phyloP scores from a whole-genome alignment of 1,140 invertebrate genomes.

The Sycophaga agraensis region DNA sequence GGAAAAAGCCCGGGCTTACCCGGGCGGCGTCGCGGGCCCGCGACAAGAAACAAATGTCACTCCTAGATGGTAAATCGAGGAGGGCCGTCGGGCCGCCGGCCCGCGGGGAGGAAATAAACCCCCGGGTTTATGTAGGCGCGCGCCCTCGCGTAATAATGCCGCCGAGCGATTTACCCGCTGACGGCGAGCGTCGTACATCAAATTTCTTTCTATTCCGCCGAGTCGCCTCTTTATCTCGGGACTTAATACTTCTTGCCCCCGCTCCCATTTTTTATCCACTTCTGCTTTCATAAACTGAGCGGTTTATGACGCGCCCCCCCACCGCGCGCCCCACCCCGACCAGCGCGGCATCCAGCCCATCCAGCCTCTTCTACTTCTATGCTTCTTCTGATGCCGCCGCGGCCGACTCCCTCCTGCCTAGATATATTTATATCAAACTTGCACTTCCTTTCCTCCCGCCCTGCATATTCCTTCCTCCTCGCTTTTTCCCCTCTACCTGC shows the following conservation, averaged over 20 bases:
- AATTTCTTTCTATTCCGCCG: constrained; percentile 20
- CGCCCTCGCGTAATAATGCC: constrained; percentile 14
- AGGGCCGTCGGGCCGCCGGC: too few species aligned
- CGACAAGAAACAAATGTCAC: constrained; percentile 20
- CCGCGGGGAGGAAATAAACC: constrained; percentile 18
- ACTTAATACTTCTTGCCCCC: constrained; percentile 19
- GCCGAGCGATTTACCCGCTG: constrained; percentile 17
- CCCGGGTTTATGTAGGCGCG: background rate
- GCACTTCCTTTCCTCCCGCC: background rate
- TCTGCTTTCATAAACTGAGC: constrained; percentile 18
- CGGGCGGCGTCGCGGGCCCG: background rate
- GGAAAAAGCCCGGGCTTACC: background rate
- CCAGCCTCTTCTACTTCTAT: background rate
- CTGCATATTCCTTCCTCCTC: background rate
- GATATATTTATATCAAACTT: background rate
- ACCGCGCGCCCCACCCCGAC: background rate
- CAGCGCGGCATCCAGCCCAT: too few species aligned
- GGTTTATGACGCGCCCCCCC: constrained; percentile 6
- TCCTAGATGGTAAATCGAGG: constrained; percentile 14
- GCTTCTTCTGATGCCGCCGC: background rate
- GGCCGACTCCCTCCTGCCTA: background rate
- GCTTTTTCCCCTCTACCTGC: too few species aligned
- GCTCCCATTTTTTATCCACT: constrained; percentile 9
- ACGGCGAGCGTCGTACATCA: constrained; percentile 21
- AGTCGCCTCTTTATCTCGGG: constrained; percentile 8